Conservation (phyloP, 1,140 invertebrate genomes). For the Zaprionus ghesquierei region DNA sequence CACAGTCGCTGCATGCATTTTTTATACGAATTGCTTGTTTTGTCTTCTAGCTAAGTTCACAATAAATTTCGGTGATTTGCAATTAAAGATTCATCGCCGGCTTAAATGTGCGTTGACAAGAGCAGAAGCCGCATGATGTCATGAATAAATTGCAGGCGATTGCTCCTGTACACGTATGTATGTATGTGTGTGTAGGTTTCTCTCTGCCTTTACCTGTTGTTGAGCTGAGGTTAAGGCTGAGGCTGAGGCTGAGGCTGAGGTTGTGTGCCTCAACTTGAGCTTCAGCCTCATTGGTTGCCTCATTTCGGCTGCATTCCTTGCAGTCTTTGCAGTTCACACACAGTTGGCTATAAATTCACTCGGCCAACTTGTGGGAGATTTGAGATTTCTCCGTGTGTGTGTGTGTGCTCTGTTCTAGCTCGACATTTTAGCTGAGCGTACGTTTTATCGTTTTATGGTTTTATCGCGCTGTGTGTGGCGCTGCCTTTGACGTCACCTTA, state of each 20-base stretch:
- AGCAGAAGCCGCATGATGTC: not conserved
- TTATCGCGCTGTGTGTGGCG: constrained; percentile 36
- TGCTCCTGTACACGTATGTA: not conserved
- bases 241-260: not conserved
- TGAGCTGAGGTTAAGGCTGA: not conserved
- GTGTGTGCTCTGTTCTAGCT: constrained; percentile 14
- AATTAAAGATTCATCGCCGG: not conserved
- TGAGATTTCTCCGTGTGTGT: constrained; percentile 49
- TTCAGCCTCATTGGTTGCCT: constrained; percentile 21
- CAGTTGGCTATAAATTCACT: constrained; percentile 59
- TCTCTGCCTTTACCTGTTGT: not conserved
- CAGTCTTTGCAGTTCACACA: constrained; percentile 40
- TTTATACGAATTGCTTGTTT: not conserved
- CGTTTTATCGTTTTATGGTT: constrained; percentile 42
- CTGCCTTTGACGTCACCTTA: constrained; percentile 78
- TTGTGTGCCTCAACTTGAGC: not conserved
- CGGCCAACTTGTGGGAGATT: constrained; percentile 43
- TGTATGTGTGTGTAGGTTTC: not conserved
- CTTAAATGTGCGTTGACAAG: not conserved
- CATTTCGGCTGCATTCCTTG: constrained; percentile 42
- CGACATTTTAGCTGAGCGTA: constrained; percentile 19
- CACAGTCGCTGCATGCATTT: not conserved
- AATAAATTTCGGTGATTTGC: not conserved
- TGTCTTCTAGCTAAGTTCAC: not conserved
- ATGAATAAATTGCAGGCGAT: not conserved